These are phyloP conservation scores for Muntiacus reevesi DNA, from an alignment of 2,113 vertebrate genomes.

Conservation along the genomic window DNA sequence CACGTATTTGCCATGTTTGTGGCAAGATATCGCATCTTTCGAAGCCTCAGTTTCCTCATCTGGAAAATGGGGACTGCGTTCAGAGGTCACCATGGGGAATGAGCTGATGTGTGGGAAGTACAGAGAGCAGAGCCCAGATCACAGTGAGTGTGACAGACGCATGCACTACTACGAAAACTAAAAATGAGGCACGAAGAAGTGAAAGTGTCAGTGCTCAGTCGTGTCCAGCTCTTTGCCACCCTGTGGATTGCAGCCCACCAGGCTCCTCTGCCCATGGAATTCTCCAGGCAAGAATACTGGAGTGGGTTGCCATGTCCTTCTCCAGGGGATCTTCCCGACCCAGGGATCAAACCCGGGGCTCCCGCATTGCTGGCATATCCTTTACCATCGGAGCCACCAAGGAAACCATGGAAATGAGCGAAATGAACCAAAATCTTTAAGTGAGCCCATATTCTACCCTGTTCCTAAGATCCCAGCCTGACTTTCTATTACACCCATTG, in stretches of 20 bases:
- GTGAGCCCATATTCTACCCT: background rate
- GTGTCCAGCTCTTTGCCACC: background rate
- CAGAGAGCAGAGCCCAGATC: background rate
- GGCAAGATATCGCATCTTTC: background rate
- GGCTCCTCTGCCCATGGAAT: background rate
- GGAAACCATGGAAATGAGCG: background rate
- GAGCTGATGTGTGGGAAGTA: background rate
- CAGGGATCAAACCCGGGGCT: background rate
- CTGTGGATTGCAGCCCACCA: background rate
- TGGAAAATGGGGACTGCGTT: background rate
- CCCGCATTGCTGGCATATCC: background rate
- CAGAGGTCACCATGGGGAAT: background rate
- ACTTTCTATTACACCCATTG: fast-evolving
- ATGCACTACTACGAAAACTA: background rate
- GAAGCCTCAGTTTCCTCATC: background rate
- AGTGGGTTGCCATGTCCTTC: background rate
- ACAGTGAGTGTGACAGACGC: no score
- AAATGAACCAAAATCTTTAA: background rate
- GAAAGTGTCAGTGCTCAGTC: background rate
- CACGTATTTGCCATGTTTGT: background rate
- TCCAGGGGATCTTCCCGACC: background rate
- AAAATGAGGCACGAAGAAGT: background rate
- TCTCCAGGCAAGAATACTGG: background rate
- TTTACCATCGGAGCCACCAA: background rate
- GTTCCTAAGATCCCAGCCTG: background rate